Base-by-base conservation (phyloP, 2,888 invertebrate species). In the Belgica antarctica region DNA sequence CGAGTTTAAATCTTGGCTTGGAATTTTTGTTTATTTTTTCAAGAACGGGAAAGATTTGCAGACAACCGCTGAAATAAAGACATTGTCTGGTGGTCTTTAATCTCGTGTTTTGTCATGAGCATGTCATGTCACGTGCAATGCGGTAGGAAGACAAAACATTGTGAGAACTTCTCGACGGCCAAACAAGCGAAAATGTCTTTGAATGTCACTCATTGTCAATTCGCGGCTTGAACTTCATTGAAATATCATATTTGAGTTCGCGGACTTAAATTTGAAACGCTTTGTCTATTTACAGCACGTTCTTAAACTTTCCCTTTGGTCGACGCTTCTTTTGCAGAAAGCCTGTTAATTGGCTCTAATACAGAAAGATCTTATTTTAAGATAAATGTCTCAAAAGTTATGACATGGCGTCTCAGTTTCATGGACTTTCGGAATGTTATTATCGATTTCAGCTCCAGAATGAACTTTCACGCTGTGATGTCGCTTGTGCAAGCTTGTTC, bases 1-100 rank as follows among this genome's bases (percentile, higher is more conserved):
- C 22, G 52, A 52, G 17, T 52, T 52, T 52, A 17, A 52, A 52
- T 52, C 22, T n/a, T n/a, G n/a, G n/a, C n/a, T n/a, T n/a, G n/a
- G n/a, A n/a, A n/a, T n/a, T n/a, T n/a, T n/a, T n/a, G n/a, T n/a
- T n/a, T n/a, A n/a, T 46, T 46, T 46, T 15, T 46, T 46, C 15
- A 15, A 12, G 52, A 17, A 52, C 52, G 52, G 12, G 3, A 52
- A 52, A 52, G 52, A 52, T 22, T 41, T 12, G n/a, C n/a, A n/a
- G 41, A 41, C n/a, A n/a, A 41, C 41, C 2, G 41, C 3, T 22
- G 52, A 19, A 8, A 52, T 52, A 52, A 52, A 52, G 52, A 4
- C 17, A 22, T 22, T 52, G 52, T 52, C 52, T 7, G 22, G 22
- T n/a, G 41, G n/a, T 15, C 15, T 41, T 41, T n/a, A 41, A 15